Evolutionary conservation across 1,140 invertebrate genomes (phyloP).

Genomic region (Drosophila nasuta): DNA sequence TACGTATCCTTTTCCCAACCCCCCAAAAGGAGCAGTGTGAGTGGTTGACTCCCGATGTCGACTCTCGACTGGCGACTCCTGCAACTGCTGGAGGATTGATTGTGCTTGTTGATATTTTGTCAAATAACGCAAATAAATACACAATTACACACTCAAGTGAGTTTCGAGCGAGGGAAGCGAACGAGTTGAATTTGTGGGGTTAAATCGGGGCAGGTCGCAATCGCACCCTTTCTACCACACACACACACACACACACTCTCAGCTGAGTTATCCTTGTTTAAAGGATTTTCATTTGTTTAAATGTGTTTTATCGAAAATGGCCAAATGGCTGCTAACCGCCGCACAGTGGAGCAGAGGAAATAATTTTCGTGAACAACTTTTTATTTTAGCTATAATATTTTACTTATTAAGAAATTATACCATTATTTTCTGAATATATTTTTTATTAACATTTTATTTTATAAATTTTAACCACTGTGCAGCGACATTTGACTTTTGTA

Average conservation of each 20-base stretch:
- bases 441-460: not conserved
- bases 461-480: conserved; percentile 49
- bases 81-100: conserved; percentile 76
- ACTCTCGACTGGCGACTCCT: conserved; percentile 49
- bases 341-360: conserved; percentile 31
- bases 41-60: conserved; percentile 31
- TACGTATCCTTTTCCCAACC: not conserved
- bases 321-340: conserved; percentile 59
- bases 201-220: conserved; percentile 41
- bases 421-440: not conserved
- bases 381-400: not conserved
- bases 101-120: conserved; percentile 83
- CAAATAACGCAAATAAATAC: conserved; percentile 84
- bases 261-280: conserved; percentile 71
- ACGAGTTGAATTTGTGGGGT: conserved; percentile 60
- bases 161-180: conserved; percentile 30
- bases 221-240: not conserved
- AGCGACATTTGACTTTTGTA: conserved; percentile 65
- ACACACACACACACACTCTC: not conserved
- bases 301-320: conserved; percentile 81
- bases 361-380: not conserved
- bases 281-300: conserved; percentile 83
- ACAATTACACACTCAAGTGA: conserved; percentile 83
- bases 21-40: not conserved
- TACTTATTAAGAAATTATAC: not conserved